Evolutionary conservation across 2,888 invertebrate genomes (phyloP), one percentile per base, ranked within the genome.

Genomic region (Andrena camellia): DNA sequence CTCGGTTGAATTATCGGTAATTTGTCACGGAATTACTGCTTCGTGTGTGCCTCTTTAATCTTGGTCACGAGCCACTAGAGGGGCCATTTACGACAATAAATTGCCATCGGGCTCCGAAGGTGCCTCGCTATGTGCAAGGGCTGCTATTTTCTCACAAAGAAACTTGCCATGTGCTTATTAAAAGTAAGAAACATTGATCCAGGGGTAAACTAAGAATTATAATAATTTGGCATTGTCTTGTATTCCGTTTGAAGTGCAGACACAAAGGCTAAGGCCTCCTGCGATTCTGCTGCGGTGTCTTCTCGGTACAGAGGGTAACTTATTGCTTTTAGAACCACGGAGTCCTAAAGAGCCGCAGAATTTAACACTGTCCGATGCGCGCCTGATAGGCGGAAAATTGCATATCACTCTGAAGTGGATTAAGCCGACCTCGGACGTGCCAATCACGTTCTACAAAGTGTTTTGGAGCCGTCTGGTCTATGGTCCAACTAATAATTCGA

Each of bases 401-500:
- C 95, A 95, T 48, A 95, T 96, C 0, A 95, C 95, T 89, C 91
- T 97, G n/a, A 95, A 95, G 72, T 97, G 97, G 97, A 95, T 95
- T 67, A 96, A 96, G 17, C 96, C 97, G 0, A 95, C 95, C 59
- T 97, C 97, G 0, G 97, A 97, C 92, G 93, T 97, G 60, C 97
- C 97, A 0, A 95, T 97, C 64, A 95, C 95, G 79, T 95, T 95
- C 87, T 97, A 97, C 92, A 97, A 97, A 90, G 96, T 97, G 4
- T 97, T 96, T 90, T 97, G 97, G 97, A 97, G 97, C 83, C 94
- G 96, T 67, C 95, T 97, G 35, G 95, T 97, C 0, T 95, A 95
- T 78, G 96, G 96, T 0, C 94, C 95, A 7, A 95, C 95, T 13
- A 95, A 95, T 2, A 95, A 96, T 91, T 96, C 96, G 0, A 95